Evolutionary conservation across 30 jellyfish, hydroid and myxozoan genomes (phyloP).

Genomic region (Mastigias papua): DNA sequence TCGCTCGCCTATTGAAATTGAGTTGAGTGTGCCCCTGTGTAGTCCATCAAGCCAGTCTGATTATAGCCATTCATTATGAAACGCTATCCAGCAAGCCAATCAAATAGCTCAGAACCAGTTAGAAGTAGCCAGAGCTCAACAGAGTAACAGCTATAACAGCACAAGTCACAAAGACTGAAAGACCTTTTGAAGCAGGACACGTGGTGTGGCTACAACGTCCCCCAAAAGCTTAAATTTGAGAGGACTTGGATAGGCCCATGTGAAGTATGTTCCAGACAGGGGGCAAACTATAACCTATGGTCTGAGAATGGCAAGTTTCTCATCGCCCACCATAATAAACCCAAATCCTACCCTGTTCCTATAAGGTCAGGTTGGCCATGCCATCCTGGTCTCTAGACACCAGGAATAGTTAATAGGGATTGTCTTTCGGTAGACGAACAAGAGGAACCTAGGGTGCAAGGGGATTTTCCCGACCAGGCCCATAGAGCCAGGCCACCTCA

Average conservation of each 20-base stretch:
- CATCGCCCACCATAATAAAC: background rate
- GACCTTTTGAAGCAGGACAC: constrained; percentile 8
- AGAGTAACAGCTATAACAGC: background rate
- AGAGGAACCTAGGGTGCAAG: background rate
- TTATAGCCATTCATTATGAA: constrained; percentile 7
- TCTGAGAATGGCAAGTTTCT: background rate
- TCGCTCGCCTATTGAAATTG: constrained; percentile 12
- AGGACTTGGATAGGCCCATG: constrained; percentile 4
- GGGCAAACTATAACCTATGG: background rate
- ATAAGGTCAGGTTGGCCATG: background rate
- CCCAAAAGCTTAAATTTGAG: background rate
- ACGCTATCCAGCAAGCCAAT: constrained; percentile 18
- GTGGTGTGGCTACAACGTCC: constrained; percentile 20
- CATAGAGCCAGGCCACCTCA: constrained; percentile 8
- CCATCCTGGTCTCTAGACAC: constrained; percentile 24
- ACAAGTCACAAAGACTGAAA: background rate
- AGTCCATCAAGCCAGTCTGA: constrained; percentile 42
- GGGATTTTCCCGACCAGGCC: too few relatives aligned
- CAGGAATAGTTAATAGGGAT: background rate
- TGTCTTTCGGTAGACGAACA: background rate
- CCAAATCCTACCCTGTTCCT: constrained; percentile 6
- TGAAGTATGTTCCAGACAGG: background rate
- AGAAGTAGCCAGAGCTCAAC: constrained; percentile 14
- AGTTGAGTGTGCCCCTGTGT: background rate
- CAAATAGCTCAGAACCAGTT: constrained; percentile 6